A percentile compares a stretch with the other conserved stretches of the same genome.
Evolutionary conservation across 2,113 vertebrate genomes (phyloP).

Genomic region (Lophochroa leadbeateri): DNA sequence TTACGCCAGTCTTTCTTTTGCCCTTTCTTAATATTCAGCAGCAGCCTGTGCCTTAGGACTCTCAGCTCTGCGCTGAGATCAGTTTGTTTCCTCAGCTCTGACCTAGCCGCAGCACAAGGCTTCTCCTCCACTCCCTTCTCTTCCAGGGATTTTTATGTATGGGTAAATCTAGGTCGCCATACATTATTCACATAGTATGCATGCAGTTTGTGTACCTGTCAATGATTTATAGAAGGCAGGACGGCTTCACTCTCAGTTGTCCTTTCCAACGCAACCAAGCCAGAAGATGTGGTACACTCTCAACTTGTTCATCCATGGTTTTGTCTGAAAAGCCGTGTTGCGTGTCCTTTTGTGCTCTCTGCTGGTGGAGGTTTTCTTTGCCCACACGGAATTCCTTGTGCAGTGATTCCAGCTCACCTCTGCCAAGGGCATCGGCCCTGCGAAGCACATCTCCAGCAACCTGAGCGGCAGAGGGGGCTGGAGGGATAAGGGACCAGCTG

Average conservation of each 20-base stretch:
- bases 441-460: neutral
- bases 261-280: neutral
- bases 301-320: neutral
- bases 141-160: neutral
- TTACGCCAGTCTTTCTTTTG: neutral
- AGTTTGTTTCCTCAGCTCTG: neutral
- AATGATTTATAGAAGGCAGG: neutral
- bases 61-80: neutral
- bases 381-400: neutral
- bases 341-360: neutral
- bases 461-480: fast-evolving
- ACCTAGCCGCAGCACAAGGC: neutral
- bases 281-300: neutral
- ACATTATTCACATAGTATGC: fast-evolving
- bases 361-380: neutral
- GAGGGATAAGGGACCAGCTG: neutral
- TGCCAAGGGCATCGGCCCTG: neutral
- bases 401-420: neutral
- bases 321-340: neutral
- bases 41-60: neutral
- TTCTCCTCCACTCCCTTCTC: neutral
- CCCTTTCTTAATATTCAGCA: neutral
- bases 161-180: neutral
- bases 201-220: neutral
- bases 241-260: fast-evolving